Evolutionary conservation across 2,888 invertebrate genomes (phyloP).

Genomic region (Phasia obesa): DNA sequence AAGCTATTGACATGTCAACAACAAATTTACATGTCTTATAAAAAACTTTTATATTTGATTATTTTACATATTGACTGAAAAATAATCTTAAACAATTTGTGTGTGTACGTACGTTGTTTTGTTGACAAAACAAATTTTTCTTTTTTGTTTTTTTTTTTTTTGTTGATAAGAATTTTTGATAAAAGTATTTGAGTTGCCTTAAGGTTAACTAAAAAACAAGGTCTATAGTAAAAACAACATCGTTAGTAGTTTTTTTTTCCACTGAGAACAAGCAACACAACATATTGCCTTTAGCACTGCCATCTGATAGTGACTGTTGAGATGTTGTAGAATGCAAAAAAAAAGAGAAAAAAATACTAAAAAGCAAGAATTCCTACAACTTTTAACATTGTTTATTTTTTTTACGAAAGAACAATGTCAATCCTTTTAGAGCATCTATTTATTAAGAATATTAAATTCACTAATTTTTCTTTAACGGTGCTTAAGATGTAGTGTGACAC

Average conservation of each 20-base stretch:
- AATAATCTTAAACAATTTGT: background rate
- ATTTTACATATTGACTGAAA: no score
- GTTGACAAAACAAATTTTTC: background rate
- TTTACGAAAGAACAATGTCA: no score
- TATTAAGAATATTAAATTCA: no score
- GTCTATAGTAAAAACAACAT: slow-evolving; percentile 59
- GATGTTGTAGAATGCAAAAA: slow-evolving; percentile 18
- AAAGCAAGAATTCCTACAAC: slow-evolving; percentile 31
- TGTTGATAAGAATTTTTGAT: slow-evolving; percentile 32
- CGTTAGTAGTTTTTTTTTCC: slow-evolving; percentile 36
- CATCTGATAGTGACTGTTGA: slow-evolving; percentile 54
- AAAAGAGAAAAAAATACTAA: background rate
- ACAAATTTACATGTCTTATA: background rate
- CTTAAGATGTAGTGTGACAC: no score
- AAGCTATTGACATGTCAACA: no score
- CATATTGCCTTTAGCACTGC: slow-evolving; percentile 48
- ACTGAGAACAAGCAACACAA: slow-evolving; percentile 34
- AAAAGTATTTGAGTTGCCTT: slow-evolving; percentile 49
- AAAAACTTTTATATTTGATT: background rate
- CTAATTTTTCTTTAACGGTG: no score
- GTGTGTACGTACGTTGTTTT: background rate
- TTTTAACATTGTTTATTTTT: background rate
- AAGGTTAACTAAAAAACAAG: slow-evolving; percentile 48
- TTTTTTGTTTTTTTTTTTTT: slow-evolving; percentile 13
- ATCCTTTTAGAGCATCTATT: no score